Evolutionary conservation across 2,797 vertebrate genomes (phyloP), one percentile per base, ranked within the genome.

Genomic region (Danio choprae): DNA sequence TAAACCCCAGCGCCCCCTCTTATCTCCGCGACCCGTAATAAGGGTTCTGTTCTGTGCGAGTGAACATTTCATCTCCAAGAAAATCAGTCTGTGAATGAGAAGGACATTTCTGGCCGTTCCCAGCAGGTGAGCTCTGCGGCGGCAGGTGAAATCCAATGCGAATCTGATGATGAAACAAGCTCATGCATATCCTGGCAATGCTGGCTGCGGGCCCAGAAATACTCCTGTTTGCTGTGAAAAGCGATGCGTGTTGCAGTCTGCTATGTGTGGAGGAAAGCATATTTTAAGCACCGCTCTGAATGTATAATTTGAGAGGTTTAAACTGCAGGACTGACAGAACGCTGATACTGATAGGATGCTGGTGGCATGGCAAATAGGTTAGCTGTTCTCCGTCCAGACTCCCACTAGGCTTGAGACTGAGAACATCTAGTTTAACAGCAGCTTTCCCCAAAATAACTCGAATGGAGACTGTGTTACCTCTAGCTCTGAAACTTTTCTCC

Each of bases 11-110:
- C 10, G 22, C 18, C 46, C 20, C n/a, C 18, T 62, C 58, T 62
- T 79, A 63, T 62, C 67, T 70, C 58, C 50, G 18, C 51, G 77
- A 72, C 68, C 77, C 55, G 67, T 72, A 72, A 72, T 64, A 71
- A 64, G 68, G 69, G 43, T 62, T 58, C 68, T 62, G 77, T 79
- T 79, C 77, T 53, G 59, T 72, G 44, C 64, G 77, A 79, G 68
- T 63, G 77, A 62, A 72, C 68, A 79, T 71, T 79, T 79, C 46
- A 79, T 79, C 77, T 79, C 38, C 36, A 53, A 44, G 68, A 79
- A 79, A 72, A 79, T 71, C 58, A 53, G 44, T 55, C 44, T 64
- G n/a, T 64, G 59, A 72, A 79, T 64, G 48, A 63, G 40, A 38
- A 43, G 58, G 56, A 62, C 58, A 44, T 55, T 55, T 71, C 46